Conservation (phyloP, 2,888 invertebrate species). For the Erebia palarica region DNA sequence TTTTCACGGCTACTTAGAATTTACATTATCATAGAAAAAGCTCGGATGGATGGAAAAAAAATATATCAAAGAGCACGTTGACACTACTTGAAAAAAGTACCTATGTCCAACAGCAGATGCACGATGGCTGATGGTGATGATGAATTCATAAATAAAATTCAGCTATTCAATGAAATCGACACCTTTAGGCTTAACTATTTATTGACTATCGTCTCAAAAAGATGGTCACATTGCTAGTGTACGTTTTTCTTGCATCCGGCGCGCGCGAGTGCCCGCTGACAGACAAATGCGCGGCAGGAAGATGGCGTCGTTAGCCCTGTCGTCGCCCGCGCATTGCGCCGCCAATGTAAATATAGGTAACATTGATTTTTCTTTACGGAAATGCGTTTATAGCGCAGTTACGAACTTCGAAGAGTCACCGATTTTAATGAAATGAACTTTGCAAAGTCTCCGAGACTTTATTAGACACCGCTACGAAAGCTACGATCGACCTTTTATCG, state of each 20-base stretch:
- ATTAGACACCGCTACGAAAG: too few species aligned
- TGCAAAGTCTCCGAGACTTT: background rate
- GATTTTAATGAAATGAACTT: background rate
- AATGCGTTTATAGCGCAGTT: conserved; percentile 44
- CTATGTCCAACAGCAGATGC: too few species aligned
- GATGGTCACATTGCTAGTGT: conserved; percentile 39
- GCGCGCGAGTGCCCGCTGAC: conserved; percentile 61
- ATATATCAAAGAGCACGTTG: too few species aligned
- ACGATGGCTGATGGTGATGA: too few species aligned
- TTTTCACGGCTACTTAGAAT: too few species aligned
- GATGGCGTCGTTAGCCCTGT: conserved; percentile 75
- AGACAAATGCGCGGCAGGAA: conserved; percentile 76
- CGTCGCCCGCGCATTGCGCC: conserved; percentile 55
- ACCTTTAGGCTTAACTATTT: background rate
- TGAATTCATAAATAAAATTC: too few species aligned
- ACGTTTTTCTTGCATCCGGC: conserved; percentile 71
- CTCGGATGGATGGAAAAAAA: too few species aligned
- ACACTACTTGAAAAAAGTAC: too few species aligned
- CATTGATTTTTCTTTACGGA: conserved; percentile 54
- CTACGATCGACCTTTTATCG: too few species aligned
- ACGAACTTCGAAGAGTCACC: conserved; percentile 17
- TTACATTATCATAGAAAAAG: too few species aligned
- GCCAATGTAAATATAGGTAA: conserved; percentile 58
- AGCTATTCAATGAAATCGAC: too few species aligned
- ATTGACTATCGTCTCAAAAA: conserved; percentile 1